Percentiles rank a stretch among this genome's conserved stretches.
Conservation (phyloP, 2,888 invertebrate genomes). For the Mythimna lalbum region DNA sequence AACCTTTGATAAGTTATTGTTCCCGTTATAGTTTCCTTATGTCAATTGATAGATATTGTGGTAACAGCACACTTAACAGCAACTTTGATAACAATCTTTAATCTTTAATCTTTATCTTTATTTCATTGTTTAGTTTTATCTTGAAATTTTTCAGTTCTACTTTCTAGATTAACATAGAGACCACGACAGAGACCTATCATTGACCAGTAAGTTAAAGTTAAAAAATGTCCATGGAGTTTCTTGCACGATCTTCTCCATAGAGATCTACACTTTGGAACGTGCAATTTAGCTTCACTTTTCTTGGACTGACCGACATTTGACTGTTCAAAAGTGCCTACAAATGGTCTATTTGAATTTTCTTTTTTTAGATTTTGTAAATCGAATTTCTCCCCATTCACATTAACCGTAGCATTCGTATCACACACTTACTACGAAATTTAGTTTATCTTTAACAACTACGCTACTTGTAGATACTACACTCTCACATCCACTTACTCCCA, state of each 20-base stretch:
- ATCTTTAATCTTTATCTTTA: constrained; percentile 4
- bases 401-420: background rate
- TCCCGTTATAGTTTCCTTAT: constrained; percentile 14
- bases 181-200: too few species aligned
- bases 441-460: constrained; percentile 15
- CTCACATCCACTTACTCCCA: constrained; percentile 40
- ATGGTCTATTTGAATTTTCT: too few species aligned
- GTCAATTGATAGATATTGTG: constrained; percentile 1
- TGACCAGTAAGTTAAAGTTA: background rate
- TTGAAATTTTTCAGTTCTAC: background rate
- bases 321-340: too few species aligned
- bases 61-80: background rate
- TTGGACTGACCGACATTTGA: too few species aligned
- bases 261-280: too few species aligned
- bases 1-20: background rate
- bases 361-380: background rate
- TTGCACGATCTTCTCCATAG: too few species aligned
- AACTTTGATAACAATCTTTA: constrained; percentile 5
- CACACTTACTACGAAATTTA: background rate
- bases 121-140: background rate
- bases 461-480: constrained; percentile 11
- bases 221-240: too few species aligned
- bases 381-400: background rate
- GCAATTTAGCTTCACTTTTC: too few species aligned
- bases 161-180: background rate